Conservation (phyloP, 2,113 vertebrate species). For the Dipodomys spectabilis region DNA sequence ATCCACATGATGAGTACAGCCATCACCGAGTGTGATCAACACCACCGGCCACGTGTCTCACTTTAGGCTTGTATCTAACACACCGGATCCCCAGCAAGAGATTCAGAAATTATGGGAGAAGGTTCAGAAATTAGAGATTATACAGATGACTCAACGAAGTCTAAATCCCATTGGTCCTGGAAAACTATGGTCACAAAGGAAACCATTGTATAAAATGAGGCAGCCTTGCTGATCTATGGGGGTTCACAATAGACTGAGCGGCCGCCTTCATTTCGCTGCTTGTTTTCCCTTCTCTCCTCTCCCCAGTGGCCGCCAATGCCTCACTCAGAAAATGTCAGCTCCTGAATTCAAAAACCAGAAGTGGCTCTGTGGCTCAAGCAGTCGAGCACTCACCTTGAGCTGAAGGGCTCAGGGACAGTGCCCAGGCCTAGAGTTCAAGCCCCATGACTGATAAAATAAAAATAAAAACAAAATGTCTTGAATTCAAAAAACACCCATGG, state of each 20-base stretch:
- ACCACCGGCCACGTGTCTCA: rapidly evolving
- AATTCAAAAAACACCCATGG: not conserved
- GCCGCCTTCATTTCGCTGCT: rapidly evolving
- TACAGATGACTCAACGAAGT: not conserved
- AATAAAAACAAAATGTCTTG: not conserved
- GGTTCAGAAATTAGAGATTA: no score
- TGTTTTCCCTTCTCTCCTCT: not conserved
- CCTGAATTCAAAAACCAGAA: no score
- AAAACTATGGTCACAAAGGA: not conserved
- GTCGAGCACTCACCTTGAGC: no score
- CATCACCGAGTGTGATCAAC: rapidly evolving
- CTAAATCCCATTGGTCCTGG: not conserved
- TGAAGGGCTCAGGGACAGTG: no score
- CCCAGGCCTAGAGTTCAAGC: no score
- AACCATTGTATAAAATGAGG: not conserved
- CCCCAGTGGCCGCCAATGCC: not conserved
- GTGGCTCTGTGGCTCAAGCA: no score
- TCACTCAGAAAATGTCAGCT: not conserved
- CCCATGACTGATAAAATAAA: no score
- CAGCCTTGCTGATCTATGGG: not conserved
- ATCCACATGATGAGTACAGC: rapidly evolving
- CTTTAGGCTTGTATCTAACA: rapidly evolving
- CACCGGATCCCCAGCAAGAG: not conserved
- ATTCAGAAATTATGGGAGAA: not conserved
- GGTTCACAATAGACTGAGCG: rapidly evolving